These are phyloP conservation scores for Lithophane ornitopus DNA, from an alignment of 2,888 invertebrate species.

Conservation along the genomic window DNA sequence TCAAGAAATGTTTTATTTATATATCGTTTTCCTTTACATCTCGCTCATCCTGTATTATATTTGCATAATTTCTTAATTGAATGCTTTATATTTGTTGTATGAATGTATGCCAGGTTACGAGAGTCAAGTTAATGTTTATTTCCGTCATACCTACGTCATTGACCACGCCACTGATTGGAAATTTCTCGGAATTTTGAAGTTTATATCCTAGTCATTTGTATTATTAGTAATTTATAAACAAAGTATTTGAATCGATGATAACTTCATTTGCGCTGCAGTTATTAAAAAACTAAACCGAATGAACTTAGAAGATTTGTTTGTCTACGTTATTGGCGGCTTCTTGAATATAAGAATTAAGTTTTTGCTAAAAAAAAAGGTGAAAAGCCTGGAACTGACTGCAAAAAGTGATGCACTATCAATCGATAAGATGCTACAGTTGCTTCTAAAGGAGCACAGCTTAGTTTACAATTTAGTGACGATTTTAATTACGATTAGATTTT, in stretches of 20 bases:
- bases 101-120: constrained; percentile 27
- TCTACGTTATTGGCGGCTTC: not conserved
- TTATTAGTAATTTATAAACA: constrained; percentile 19
- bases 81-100: constrained; percentile 1
- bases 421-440: not conserved
- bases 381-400: not conserved
- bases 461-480: not conserved
- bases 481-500: not conserved
- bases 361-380: not conserved
- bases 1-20: constrained; percentile 6
- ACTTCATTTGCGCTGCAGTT: not conserved
- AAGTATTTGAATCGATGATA: not conserved
- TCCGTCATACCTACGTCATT: constrained; percentile 43
- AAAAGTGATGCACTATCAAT: not conserved
- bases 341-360: not conserved
- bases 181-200: constrained; percentile 27
- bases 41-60: constrained; percentile 10
- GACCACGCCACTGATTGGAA: constrained; percentile 35
- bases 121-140: constrained; percentile 37
- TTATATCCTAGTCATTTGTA: constrained; percentile 31
- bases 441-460: too few species aligned
- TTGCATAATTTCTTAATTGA: constrained; percentile 24
- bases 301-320: not conserved
- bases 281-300: not conserved
- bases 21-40: constrained; percentile 22